Evolutionary conservation across 2,888 invertebrate genomes (phyloP).

Genomic region (Cyrtodaria siliqua): DNA sequence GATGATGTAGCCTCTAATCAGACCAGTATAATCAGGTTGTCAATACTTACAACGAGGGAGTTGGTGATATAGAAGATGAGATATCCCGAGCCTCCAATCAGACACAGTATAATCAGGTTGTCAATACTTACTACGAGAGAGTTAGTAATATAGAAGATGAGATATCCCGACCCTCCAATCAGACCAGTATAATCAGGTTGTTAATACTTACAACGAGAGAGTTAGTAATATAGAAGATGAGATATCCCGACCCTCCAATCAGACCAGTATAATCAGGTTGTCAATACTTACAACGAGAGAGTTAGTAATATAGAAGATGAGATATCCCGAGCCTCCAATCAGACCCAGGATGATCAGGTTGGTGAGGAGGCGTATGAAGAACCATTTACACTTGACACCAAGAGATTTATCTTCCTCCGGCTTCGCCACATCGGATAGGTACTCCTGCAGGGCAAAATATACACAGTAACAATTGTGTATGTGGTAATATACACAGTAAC

Average conservation of each 20-base stretch:
- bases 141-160: background rate
- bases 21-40: too few relatives aligned
- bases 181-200: too few relatives aligned
- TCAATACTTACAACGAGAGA: background rate
- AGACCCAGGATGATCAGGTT: conserved; percentile 85
- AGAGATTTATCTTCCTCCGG: conserved; percentile 55
- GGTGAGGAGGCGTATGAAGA: conserved; percentile 82
- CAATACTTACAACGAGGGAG: conserved; percentile 8
- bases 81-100: too few relatives aligned
- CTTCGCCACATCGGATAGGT: conserved; percentile 70
- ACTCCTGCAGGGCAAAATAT: conserved; percentile 69
- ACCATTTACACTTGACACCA: conserved; percentile 68
- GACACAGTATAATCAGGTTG: too few relatives aligned
- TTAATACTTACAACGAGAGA: conserved; percentile 35
- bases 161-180: too few relatives aligned
- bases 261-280: too few relatives aligned
- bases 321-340: conserved; percentile 88
- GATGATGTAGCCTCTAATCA: conserved; percentile 88
- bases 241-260: too few relatives aligned
- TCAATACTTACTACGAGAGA: background rate
- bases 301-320: conserved; percentile 87
- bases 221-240: conserved; percentile 20
- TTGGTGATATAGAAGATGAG: conserved; percentile 4
- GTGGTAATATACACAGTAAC: too few relatives aligned
- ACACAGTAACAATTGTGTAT: too few relatives aligned